A percentile compares a stretch with the other conserved stretches of the same genome.
phyloP scores from a whole-genome alignment of 2,113 vertebrate genomes.

The Porphyrio hochstetteri region DNA sequence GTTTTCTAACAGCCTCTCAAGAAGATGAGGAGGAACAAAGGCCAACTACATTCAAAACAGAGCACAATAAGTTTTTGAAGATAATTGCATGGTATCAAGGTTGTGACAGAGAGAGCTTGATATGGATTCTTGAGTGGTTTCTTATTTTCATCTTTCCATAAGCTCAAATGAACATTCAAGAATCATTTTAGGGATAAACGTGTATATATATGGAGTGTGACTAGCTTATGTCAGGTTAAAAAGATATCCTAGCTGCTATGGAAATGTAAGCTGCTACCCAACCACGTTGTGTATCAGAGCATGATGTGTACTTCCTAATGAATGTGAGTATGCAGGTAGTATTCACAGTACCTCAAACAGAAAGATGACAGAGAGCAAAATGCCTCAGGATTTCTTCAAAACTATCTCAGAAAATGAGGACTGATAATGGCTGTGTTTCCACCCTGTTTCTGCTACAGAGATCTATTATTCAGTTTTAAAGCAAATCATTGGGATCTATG shows the following conservation, averaged over 20 bases:
- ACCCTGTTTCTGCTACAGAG: neutral
- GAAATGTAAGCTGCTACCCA: neutral
- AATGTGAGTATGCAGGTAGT: neutral
- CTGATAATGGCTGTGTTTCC: neutral
- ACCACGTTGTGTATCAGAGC: neutral
- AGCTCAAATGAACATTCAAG: neutral
- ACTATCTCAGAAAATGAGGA: neutral
- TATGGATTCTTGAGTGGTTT: neutral
- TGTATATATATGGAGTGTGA: neutral
- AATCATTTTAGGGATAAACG: neutral
- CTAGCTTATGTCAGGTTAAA: neutral
- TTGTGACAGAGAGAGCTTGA: neutral
- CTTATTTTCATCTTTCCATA: neutral
- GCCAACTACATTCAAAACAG: neutral
- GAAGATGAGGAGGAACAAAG: neutral
- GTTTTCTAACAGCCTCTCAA: neutral
- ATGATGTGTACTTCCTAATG: no score
- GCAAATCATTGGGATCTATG: neutral
- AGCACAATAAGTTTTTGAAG: neutral
- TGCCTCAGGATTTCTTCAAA: neutral
- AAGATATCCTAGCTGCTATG: fast-evolving
- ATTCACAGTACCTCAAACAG: neutral
- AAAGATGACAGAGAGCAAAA: neutral
- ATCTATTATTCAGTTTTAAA: neutral
- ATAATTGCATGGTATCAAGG: neutral